Evolutionary conservation across 2,888 invertebrate species (phyloP).

Genomic region (Hofmannophila pseudospretella): DNA sequence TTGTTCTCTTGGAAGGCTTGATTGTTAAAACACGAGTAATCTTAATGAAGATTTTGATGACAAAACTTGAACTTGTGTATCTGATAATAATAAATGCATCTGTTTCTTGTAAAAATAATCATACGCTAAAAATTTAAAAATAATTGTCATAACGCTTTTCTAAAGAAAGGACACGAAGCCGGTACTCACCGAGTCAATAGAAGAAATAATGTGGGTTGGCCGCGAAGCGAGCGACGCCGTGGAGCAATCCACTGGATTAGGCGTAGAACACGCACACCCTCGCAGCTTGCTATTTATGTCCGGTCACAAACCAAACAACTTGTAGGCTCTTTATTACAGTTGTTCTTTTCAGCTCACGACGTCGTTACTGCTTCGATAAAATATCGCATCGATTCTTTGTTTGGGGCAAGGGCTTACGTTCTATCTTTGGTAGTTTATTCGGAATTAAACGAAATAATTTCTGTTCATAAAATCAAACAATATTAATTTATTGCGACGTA

Average conservation of each 20-base stretch:
- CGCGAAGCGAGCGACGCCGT: slow-evolving; percentile 35
- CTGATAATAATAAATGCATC: no score
- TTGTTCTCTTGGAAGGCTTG: no score
- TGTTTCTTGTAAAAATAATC: no score
- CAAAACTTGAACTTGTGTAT: no score
- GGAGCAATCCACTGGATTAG: slow-evolving; percentile 67
- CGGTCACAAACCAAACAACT: slow-evolving; percentile 70
- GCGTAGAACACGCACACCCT: slow-evolving; percentile 60
- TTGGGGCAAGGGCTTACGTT: slow-evolving; percentile 39
- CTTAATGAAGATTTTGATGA: no score
- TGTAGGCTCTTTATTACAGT: slow-evolving; percentile 76
- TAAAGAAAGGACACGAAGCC: not conserved
- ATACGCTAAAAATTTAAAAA: no score
- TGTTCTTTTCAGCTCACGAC: slow-evolving; percentile 70
- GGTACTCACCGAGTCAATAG: slow-evolving; percentile 44
- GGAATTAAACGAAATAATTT: slow-evolving; percentile 24
- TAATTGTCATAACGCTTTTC: no score
- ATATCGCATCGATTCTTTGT: slow-evolving; percentile 57
- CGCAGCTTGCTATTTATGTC: slow-evolving; percentile 62
- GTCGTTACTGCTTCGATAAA: slow-evolving; percentile 63
- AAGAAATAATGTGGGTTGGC: slow-evolving; percentile 43
- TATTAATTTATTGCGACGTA: slow-evolving; percentile 9
- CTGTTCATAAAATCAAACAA: slow-evolving; percentile 6
- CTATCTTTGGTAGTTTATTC: slow-evolving; percentile 20
- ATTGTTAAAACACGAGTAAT: no score